Evolutionary conservation across 2,113 vertebrate genomes (phyloP), one percentile per base, ranked within the genome.

Genomic region (Okapia johnstoni): DNA sequence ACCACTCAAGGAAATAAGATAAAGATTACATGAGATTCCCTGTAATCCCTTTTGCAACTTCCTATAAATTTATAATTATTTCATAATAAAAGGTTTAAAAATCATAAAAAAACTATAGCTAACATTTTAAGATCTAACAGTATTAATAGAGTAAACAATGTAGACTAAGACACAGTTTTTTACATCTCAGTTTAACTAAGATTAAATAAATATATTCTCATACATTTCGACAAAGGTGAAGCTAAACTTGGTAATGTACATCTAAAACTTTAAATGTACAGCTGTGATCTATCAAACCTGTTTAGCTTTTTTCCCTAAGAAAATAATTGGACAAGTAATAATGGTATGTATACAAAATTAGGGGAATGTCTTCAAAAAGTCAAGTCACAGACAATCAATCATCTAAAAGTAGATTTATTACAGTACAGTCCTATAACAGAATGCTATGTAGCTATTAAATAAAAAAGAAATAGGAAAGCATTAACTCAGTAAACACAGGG

Each of bases 101-200:
- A 88, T 79, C 50, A 46, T 66, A 66, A 73, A 96, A 88, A 55
- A 90, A 55, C 40, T 92, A 58, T 14, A 81, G 6, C 63, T 88
- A 95, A 95, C 12, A 57, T 52, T 89, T 80, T 93, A 96, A 88
- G 17, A 85, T 70, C 43, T 63, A 83, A 16, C n/a, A 81, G 43
- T 95, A 88, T 85, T 83, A 97, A 93, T 90, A 91, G 86, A 80
- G 33, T 28, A 96, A 90, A 76, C 8, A 66, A 95, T 88, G 43
- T 13, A 93, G n/a, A 94, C 2, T 60, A 94, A 57, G 21, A 79
- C n/a, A 88, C 2, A 52, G 14, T 40, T 84, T 97, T 93, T n/a
- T 63, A 79, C n/a, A 87, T 85, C 43, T 77, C 55, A 96, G 12
- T 83, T 95, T 93, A 96, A 5, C 70, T n/a, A 96, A 89, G n/a